Percentiles rank a stretch among this genome's conserved stretches.
These are phyloP conservation scores for Cheilosia soror DNA, from an alignment of 2,888 invertebrate genomes.

Conservation along the genomic window DNA sequence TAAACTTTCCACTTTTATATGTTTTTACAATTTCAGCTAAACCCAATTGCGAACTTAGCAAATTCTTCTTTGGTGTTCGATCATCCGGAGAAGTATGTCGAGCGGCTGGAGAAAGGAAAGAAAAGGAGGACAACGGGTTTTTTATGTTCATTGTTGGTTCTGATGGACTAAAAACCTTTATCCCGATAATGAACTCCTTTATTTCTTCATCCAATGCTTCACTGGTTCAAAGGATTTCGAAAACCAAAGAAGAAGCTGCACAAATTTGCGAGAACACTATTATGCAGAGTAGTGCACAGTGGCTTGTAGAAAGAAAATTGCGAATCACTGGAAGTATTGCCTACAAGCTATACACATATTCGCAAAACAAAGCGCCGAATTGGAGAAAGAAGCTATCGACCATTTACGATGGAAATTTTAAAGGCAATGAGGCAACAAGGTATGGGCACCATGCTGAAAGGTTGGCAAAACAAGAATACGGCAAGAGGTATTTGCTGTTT, in stretches of 20 bases:
- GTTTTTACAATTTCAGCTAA: neutral
- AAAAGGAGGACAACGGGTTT: neutral
- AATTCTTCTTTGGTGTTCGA: neutral
- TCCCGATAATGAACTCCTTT: slow-evolving; percentile 1
- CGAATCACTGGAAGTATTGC: slow-evolving; percentile 4
- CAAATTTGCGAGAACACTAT: slow-evolving; percentile 1
- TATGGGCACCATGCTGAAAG: slow-evolving; percentile 31
- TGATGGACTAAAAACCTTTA: neutral
- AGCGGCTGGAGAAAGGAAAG: neutral
- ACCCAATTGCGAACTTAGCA: neutral
- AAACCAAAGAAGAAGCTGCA: slow-evolving; percentile 26
- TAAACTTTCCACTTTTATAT: neutral
- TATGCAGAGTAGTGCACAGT: neutral
- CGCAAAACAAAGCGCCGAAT: slow-evolving; percentile 12
- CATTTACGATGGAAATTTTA: slow-evolving; percentile 17
- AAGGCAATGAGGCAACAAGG: slow-evolving; percentile 12
- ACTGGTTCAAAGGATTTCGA: slow-evolving; percentile 1
- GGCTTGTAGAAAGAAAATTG: neutral
- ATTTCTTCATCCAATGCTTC: neutral
- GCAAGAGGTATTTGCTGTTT: neutral
- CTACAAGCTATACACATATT: slow-evolving; percentile 9
- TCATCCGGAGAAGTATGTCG: neutral
- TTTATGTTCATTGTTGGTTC: neutral
- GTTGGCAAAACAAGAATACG: neutral
- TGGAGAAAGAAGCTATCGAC: slow-evolving; percentile 22